Evolutionary conservation across 1,140 invertebrate species (phyloP).

Genomic region (Drosophila arizonae): DNA sequence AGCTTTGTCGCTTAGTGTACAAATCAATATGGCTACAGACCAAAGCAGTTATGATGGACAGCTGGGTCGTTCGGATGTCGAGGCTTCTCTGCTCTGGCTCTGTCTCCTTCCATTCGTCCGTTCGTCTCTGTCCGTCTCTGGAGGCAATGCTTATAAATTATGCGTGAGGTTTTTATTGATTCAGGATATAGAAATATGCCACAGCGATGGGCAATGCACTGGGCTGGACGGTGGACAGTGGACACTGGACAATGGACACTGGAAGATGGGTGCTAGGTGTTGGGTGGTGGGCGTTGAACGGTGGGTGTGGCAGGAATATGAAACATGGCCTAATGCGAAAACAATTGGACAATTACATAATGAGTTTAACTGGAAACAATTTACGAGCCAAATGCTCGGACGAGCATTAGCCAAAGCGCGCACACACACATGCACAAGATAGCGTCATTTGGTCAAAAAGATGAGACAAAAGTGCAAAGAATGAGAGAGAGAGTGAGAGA

Average conservation of each 20-base stretch:
- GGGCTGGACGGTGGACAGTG: neutral
- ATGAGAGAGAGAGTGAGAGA: too few relatives aligned
- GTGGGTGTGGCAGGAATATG: neutral
- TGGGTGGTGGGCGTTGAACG: neutral
- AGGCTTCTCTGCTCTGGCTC: neutral
- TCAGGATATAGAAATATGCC: constrained; percentile 15
- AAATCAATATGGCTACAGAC: constrained; percentile 53
- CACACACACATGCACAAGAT: neutral
- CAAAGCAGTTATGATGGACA: constrained; percentile 23
- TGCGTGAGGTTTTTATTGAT: constrained; percentile 70
- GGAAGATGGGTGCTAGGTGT: neutral
- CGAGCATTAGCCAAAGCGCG: constrained; percentile 1
- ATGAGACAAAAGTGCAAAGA: constrained; percentile 4
- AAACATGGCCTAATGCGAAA: constrained; percentile 7
- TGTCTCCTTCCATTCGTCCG: neutral
- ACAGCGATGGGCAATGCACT: constrained; percentile 15
- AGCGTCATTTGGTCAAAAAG: constrained; percentile 35
- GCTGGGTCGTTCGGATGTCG: neutral
- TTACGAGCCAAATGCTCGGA: constrained; percentile 27
- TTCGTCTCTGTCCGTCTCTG: neutral
- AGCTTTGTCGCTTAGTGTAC: constrained; percentile 8
- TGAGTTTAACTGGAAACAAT: constrained; percentile 41
- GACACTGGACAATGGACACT: neutral
- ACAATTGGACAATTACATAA: constrained; percentile 35
- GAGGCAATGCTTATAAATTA: constrained; percentile 57